Percentiles rank a stretch among this genome's conserved stretches.
Conservation (phyloP, 2,888 invertebrate genomes). For the Pseudanteris insignis region DNA sequence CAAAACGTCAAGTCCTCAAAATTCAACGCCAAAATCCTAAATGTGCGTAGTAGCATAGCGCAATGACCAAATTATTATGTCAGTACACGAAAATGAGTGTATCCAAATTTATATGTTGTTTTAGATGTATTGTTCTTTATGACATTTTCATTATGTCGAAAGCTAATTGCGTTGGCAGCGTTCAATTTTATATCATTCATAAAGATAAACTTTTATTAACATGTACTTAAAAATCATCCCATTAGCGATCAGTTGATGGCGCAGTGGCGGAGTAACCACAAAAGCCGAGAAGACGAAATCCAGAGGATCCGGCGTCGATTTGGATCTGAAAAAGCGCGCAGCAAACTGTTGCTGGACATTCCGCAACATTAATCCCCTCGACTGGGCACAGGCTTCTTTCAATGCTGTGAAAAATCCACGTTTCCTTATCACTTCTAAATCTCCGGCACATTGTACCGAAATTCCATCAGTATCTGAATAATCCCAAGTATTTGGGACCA, state of each 20-base stretch:
- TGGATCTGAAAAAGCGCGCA: conserved; percentile 3
- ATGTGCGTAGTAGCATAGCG: too few species aligned
- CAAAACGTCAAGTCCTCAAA: too few species aligned
- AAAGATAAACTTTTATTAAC: too few species aligned
- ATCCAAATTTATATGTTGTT: too few species aligned
- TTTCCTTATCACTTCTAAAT: conserved; percentile 34
- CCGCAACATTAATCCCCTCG: conserved; percentile 22
- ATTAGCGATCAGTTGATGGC: not conserved
- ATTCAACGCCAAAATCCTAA: too few species aligned
- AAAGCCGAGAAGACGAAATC: conserved; percentile 10
- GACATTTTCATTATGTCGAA: too few species aligned
- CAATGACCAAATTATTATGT: too few species aligned
- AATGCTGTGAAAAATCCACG: conserved; percentile 38
- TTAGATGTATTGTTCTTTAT: too few species aligned
- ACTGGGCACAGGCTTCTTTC: conserved; percentile 22
- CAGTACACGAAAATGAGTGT: too few species aligned
- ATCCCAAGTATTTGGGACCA: conserved; percentile 24
- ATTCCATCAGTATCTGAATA: conserved; percentile 37
- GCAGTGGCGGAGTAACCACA: too few species aligned
- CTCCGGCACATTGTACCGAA: conserved; percentile 34
- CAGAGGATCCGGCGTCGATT: conserved; percentile 11
- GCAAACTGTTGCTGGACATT: conserved; percentile 23
- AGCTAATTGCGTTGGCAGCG: too few species aligned
- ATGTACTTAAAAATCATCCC: not conserved
- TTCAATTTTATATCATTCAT: too few species aligned